Conservation (phyloP, 2,797 vertebrate species). For the Pempheris klunzingeri region DNA sequence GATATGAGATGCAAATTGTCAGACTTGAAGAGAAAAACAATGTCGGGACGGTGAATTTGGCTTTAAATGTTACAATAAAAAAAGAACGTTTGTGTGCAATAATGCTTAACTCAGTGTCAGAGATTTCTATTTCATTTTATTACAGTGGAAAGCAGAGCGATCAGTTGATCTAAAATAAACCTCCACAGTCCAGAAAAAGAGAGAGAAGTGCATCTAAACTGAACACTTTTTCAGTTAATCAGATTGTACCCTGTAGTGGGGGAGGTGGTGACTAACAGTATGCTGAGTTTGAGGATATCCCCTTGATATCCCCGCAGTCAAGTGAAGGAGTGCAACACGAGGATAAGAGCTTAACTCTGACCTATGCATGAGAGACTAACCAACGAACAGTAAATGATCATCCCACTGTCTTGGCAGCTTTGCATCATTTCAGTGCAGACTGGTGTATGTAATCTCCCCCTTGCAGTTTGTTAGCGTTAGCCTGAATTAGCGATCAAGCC, state of each 20-base stretch:
- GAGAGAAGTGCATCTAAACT: slow-evolving; percentile 45
- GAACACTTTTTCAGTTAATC: slow-evolving; percentile 64
- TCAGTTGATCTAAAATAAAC: slow-evolving; percentile 51
- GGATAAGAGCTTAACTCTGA: slow-evolving; percentile 36
- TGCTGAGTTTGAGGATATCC: slow-evolving; percentile 41
- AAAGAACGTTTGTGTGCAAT: slow-evolving; percentile 2
- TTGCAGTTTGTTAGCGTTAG: slow-evolving; percentile 41
- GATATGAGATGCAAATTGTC: slow-evolving; percentile 3
- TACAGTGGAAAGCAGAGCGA: slow-evolving; percentile 28
- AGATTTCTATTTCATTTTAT: slow-evolving; percentile 51
- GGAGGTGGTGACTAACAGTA: slow-evolving; percentile 50
- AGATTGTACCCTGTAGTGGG: slow-evolving; percentile 49
- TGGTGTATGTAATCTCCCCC: slow-evolving; percentile 23
- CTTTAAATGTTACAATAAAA: slow-evolving; percentile 4
- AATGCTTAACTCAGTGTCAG: slow-evolving; percentile 43
- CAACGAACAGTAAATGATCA: slow-evolving; percentile 30
- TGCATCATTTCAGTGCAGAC: slow-evolving; percentile 16
- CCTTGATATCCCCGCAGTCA: slow-evolving; percentile 38
- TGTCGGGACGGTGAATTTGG: slow-evolving; percentile 24
- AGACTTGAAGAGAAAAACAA: not conserved
- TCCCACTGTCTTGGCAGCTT: slow-evolving; percentile 37
- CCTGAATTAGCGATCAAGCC: slow-evolving; percentile 32
- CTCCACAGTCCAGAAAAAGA: slow-evolving; percentile 34
- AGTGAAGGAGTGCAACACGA: slow-evolving; percentile 28
- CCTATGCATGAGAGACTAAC: slow-evolving; percentile 35